phyloP scores from a whole-genome alignment of 23 tunicate species.

The Aplidium turbinatum region DNA sequence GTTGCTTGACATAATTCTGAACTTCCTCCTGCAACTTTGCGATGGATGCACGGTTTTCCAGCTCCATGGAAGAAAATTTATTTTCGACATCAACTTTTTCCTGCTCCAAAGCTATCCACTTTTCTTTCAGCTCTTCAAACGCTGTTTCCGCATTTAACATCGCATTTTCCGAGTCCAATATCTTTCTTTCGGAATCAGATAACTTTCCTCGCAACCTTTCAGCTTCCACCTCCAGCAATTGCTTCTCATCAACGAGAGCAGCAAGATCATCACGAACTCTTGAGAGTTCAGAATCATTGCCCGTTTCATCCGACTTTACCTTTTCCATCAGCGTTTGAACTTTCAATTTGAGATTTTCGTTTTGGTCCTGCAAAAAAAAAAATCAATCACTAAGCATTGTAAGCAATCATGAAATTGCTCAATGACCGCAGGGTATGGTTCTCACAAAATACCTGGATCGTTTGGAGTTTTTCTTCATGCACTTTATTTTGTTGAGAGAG shows the following conservation, averaged over 20 bases:
- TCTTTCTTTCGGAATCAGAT: neutral
- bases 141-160: neutral
- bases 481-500: conserved; percentile 25
- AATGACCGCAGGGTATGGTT: neutral
- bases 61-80: conserved; percentile 1
- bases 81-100: too few relatives aligned
- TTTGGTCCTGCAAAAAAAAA: neutral
- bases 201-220: neutral
- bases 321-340: neutral
- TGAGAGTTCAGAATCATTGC: neutral
- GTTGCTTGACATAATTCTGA: neutral
- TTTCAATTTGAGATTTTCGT: neutral
- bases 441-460: too few relatives aligned
- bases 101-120: neutral
- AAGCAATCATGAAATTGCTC: too few relatives aligned
- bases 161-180: conserved; percentile 2
- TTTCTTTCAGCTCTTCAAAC: neutral
- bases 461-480: neutral
- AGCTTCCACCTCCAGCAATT: neutral
- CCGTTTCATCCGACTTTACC: neutral
- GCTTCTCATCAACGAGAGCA: conserved; percentile 12
- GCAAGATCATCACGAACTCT: conserved; percentile 17
- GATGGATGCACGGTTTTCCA: conserved; percentile 17
- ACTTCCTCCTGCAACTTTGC: conserved; percentile 26
- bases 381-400: too few relatives aligned